Base-by-base conservation (phyloP, 2,797 vertebrate genomes). In the Myotis daubentonii region DNA sequence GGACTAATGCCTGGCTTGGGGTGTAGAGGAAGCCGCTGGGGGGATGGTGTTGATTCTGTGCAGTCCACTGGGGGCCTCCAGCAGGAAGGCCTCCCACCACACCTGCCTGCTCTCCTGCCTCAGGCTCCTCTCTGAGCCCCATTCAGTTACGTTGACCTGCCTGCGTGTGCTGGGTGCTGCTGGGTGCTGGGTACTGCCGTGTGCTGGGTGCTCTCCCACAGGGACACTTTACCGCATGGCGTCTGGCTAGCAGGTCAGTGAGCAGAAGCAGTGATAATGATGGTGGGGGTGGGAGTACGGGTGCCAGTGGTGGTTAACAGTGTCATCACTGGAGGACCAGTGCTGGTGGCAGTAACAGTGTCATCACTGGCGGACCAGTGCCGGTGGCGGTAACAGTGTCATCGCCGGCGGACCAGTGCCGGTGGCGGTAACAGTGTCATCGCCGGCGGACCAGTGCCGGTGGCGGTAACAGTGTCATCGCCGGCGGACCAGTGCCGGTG, bases 141-240 rank as follows among this genome's bases (percentile, higher is more conserved):
- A 47, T 53, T 28, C 22, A 53, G 66, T 49, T 22, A 25, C 30
- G 0, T 0, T 15, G 49, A 13, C 60, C 72, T 81, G 30, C 66
- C 36, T 6, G 6, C 36, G 8, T 4, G 38, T 38, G 38, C 38
- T 38, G 38, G 38, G 38, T 38, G 38, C 38, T 38, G 38, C 38
- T 5, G 0, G 1, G 68, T 30, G 20, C 60, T 30, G 3, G 23
- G 68, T n/a, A 51, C 41, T 8, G 41, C 41, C 8, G 0, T 2
- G 68, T n/a, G 20, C 53, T 30, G 3, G 25, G 70, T n/a, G 57
- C 41, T 8, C 36, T 20, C 2, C 9, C 41, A 19, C 28, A 2
- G 79, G 25, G 38, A 55, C 4, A 2, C 11, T 30, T 38, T 23
- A 22, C 68, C 68, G 53, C n/a, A 8, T 15, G 68, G 51, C 44